A percentile compares a stretch with the other conserved stretches of the same genome.
Conservation (phyloP, 2,888 invertebrate species). For the Metallyticus violacea region DNA sequence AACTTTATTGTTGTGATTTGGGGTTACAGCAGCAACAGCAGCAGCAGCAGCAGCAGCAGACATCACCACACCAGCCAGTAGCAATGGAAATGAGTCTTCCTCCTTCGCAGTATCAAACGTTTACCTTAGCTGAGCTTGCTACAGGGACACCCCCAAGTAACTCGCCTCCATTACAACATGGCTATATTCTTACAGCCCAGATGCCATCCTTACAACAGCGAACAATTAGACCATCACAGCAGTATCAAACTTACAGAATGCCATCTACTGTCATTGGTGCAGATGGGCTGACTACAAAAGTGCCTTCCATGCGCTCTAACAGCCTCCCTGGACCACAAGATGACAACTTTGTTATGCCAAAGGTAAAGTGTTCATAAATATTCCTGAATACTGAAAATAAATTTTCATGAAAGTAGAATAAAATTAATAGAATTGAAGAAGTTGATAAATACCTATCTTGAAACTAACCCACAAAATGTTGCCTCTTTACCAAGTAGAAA, state of each 20-base stretch:
- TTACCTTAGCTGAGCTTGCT: background rate
- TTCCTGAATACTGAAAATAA: no score
- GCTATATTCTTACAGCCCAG: background rate
- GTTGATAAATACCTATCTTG: no score
- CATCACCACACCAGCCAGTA: background rate
- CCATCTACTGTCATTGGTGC: background rate
- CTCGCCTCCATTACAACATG: background rate
- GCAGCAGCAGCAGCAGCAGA: background rate
- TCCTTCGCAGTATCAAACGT: background rate
- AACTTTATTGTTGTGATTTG: no score
- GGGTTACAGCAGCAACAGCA: background rate
- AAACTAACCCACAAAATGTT: no score
- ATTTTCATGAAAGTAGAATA: no score
- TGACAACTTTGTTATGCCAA: conserved; percentile 19
- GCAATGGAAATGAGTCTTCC: background rate
- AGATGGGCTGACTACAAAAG: background rate
- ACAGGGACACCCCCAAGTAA: background rate
- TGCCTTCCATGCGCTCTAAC: conserved; percentile 21
- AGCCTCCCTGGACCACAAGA: conserved; percentile 24
- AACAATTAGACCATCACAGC: background rate
- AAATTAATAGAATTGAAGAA: no score
- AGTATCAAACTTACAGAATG: background rate
- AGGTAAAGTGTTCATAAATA: no score
- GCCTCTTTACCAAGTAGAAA: no score
- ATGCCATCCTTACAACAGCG: background rate